Evolutionary conservation across 2,888 invertebrate species (phyloP), one percentile per base, ranked within the genome.

Genomic region (Athrips mouffetella): DNA sequence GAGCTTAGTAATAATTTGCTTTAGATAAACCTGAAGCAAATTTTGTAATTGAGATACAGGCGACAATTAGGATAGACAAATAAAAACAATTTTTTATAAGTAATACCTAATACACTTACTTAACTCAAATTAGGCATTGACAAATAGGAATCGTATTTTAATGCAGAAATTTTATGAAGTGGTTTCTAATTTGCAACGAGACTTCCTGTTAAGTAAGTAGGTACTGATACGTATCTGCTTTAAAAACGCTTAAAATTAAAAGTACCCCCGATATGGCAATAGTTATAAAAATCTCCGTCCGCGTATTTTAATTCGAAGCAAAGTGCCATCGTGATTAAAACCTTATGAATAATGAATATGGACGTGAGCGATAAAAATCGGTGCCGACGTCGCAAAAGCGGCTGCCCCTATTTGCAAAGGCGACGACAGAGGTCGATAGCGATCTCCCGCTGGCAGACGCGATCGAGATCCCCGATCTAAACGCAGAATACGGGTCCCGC

Each of bases 321-420:
- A 40, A 49, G 35, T 27, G 11, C 40, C 47, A 30, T 47, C 39
- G 27, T 16, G 41, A 41, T 41, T 41, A 48, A 33, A 30, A 16
- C 69, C 69, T 74, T 73, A 80, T 80, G 80, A 77, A 77, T 81
- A 77, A 80, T 84, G 77, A 80, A 85, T 84, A 76, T 79, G 70
- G 63, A 63, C 58, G 70, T 63, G 65, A 64, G 67, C 69, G 80
- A 80, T 79, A 76, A 82, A 31, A 74, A 81, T 74, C 65, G 73
- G 71, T 71, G 30, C 8, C 35, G 78, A 75, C 70, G 60, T 50
- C 45, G 65, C 65, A 18, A 35, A 18, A 8, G 58, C 18, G n/a
- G 18, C 3, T 6, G 11, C 57, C 65, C 60, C 63, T 58, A 61
- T 60, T 71, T 73, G 65, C 70, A 51, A 58, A 70, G 70, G 67